Conservation (phyloP, 2,113 vertebrate genomes). For the Oenanthe oenanthe region DNA sequence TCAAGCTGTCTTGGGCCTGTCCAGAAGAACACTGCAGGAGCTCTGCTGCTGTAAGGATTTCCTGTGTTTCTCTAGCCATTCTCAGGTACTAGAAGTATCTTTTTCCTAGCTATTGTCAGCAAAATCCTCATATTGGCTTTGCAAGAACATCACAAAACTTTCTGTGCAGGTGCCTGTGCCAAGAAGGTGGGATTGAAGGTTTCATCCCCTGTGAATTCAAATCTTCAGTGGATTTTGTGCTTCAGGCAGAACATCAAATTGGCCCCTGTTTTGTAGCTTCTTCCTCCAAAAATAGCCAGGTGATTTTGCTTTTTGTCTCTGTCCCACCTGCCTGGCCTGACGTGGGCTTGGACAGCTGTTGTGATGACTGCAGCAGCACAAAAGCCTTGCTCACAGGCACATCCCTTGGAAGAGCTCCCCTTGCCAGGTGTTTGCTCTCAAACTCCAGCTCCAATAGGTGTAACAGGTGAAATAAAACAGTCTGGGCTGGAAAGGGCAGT, state of each 20-base stretch:
- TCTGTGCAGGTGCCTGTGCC: background rate
- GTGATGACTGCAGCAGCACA: background rate
- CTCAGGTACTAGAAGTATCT: background rate
- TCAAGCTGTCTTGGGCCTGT: background rate
- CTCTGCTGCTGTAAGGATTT: background rate
- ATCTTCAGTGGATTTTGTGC: background rate
- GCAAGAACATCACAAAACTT: background rate
- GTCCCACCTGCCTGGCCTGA: background rate
- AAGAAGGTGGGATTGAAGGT: background rate
- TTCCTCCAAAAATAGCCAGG: background rate
- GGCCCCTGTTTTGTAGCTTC: background rate
- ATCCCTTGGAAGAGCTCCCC: background rate
- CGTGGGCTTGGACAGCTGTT: background rate
- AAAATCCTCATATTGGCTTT: background rate
- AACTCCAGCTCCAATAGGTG: background rate
- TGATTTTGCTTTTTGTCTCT: background rate
- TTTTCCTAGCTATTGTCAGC: background rate
- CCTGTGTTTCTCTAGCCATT: background rate
- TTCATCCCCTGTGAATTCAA: background rate
- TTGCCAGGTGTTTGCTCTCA: accelerated
- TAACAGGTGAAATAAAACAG: background rate
- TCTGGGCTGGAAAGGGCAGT: background rate
- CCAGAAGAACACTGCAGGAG: background rate
- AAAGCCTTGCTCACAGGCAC: accelerated
- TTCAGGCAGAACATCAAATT: background rate